Conservation (phyloP, 2,797 vertebrate genomes). For the Staurois parvus region DNA sequence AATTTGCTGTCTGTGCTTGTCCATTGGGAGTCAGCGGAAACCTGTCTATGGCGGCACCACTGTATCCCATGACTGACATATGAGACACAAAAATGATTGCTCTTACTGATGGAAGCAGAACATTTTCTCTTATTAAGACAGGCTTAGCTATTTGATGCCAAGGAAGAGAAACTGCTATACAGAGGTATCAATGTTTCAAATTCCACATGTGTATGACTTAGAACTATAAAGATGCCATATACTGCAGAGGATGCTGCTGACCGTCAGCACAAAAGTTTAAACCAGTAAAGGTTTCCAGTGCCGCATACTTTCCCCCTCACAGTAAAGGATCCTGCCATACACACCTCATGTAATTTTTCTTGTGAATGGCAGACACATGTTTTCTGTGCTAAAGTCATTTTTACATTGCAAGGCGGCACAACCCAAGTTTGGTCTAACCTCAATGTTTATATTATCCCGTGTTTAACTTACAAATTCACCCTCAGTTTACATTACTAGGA, state of each 20-base stretch:
- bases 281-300: background rate
- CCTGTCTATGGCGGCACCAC: background rate
- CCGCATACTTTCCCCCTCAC: background rate
- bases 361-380: constrained; percentile 7
- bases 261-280: background rate
- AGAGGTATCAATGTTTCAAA: background rate
- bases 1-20: background rate
- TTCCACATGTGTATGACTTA: background rate
- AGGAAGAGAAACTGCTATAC: background rate
- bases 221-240: background rate
- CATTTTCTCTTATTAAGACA: background rate
- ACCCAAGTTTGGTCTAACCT: constrained; percentile 62
- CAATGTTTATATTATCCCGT: constrained; percentile 31
- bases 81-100: no score
- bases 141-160: background rate
- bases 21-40: background rate
- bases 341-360: background rate
- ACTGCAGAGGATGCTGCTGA: background rate
- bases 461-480: constrained; percentile 44
- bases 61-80: no score
- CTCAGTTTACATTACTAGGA: constrained; percentile 30
- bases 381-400: constrained; percentile 1
- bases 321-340: background rate
- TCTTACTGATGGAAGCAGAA: background rate
- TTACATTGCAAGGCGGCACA: constrained; percentile 50